phyloP scores from a whole-genome alignment of 1,140 invertebrate genomes.

The Cherax quadricarinatus region DNA sequence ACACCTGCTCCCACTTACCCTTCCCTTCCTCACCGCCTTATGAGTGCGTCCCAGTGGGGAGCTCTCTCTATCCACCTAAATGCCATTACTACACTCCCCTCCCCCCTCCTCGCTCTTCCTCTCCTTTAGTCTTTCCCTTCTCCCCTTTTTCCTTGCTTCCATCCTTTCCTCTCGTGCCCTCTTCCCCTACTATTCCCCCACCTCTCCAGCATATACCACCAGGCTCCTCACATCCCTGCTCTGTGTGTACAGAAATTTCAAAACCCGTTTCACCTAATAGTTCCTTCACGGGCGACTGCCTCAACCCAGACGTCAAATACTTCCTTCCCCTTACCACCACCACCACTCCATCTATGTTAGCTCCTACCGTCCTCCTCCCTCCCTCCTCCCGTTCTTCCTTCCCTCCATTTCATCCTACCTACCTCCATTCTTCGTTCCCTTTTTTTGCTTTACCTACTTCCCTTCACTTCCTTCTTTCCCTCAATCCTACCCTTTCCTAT shows the following conservation, averaged over 20 bases:
- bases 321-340: background rate
- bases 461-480: background rate
- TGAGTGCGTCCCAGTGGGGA: background rate
- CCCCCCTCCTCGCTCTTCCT: background rate
- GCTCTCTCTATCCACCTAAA: background rate
- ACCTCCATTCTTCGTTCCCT: background rate
- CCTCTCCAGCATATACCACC: background rate
- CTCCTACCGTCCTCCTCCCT: background rate
- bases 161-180: background rate
- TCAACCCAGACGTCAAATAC: background rate
- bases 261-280: background rate
- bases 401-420: background rate
- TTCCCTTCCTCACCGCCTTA: background rate
- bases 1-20: background rate
- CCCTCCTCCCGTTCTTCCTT: background rate
- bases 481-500: background rate
- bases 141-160: background rate
- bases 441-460: background rate
- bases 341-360: background rate
- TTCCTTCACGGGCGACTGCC: background rate
- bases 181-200: background rate
- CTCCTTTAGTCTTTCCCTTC: background rate
- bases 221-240: background rate
- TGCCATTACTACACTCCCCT: background rate
- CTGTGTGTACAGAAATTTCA: background rate